These are phyloP conservation scores for Eristalis arbustorum DNA, from an alignment of 2,888 invertebrate species.

Conservation along the genomic window DNA sequence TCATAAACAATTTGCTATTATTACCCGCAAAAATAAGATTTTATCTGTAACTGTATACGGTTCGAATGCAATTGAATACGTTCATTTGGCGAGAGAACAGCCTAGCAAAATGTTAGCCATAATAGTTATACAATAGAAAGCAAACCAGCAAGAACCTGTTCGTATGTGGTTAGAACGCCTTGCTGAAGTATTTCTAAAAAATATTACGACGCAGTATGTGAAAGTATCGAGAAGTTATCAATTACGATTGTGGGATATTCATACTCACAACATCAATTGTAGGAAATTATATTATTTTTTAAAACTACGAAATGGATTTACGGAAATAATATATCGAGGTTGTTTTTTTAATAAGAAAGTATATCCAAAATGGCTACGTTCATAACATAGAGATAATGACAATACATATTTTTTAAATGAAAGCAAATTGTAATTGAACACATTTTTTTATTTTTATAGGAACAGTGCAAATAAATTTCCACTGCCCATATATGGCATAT, in stretches of 20 bases:
- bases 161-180: not conserved
- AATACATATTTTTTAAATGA: too few species aligned
- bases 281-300: too few species aligned
- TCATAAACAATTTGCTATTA: not conserved
- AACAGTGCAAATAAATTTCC: too few species aligned
- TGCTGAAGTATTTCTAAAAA: not conserved
- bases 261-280: too few species aligned
- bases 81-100: not conserved
- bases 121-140: not conserved
- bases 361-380: too few species aligned
- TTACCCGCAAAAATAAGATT: not conserved
- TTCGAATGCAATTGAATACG: not conserved
- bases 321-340: too few species aligned
- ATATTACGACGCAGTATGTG: not conserved
- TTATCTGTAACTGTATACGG: not conserved
- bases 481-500: too few species aligned
- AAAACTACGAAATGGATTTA: too few species aligned
- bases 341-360: too few species aligned
- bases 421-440: too few species aligned
- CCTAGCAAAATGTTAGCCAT: not conserved
- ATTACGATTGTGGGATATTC: not conserved
- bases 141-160: not conserved
- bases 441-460: too few species aligned
- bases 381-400: too few species aligned
- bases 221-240: not conserved